Base-by-base conservation (phyloP, 2,797 vertebrate genomes). In the Rachycentron canadum region DNA sequence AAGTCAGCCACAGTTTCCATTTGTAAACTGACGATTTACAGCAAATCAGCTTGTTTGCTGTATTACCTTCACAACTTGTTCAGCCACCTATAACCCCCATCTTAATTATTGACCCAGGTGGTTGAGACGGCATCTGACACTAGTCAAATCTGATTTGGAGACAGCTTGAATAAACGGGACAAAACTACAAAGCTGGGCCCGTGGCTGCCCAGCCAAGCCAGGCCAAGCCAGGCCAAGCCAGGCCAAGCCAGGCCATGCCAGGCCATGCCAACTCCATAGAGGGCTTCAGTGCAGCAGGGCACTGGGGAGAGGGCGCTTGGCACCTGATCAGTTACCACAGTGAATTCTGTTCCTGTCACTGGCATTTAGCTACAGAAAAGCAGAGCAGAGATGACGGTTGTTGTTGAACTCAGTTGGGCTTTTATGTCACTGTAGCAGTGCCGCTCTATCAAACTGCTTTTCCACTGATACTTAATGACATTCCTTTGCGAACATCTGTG, bases 311-410 rank as follows among this genome's bases (percentile, higher is more conserved):
- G 79, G 82, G 75, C 58, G 34, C 87, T 86, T 93, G 93, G 93
- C 89, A 90, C 87, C 88, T 82, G 86, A 93, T 93, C 90, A 88
- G 86, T 93, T 89, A 82, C 89, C 91, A 89, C 87, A 90, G 88
- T 76, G 81, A 92, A 90, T 93, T 92, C 87, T 89, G 86, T 91
- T 86, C 76, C 89, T 88, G 90, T 93, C 92, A 82, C 69, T 87
- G 89, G 84, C 86, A 88, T 91, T 93, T 86, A 90, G 83, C 84
- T 69, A 53, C 85, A 89, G 88, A 79, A 86, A 91, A 89, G 82
- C 86, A 82, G 83, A 89, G 83, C 84, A 86, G 79, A 85, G 85
- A 87, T 86, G 84, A 87, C 73, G 71, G 67, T 79, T 79, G 83
- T 83, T 85, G 85, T 87, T 83, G 79, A 89, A 86, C 80, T 84